Evolutionary conservation across 2,797 vertebrate species (phyloP).

Genomic region (Danio aesculapii): DNA sequence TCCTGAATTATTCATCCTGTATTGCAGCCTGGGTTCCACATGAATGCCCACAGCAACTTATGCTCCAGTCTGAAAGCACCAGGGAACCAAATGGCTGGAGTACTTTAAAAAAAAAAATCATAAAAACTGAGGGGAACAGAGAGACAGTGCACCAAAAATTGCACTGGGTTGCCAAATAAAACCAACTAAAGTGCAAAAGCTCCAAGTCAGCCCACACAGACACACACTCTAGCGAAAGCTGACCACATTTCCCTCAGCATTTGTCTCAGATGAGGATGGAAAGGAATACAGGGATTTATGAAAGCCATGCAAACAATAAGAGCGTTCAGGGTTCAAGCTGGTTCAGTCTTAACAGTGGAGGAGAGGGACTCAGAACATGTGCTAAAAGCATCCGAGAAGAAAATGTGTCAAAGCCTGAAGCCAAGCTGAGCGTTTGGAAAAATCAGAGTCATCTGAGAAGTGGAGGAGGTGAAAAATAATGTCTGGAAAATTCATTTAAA

Average conservation of each 20-base stretch:
- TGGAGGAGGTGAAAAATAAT: background rate
- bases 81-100: conserved; percentile 57
- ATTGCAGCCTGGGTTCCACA: conserved; percentile 74
- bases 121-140: conserved; percentile 40
- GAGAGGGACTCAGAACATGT: background rate
- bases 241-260: conserved; percentile 26
- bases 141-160: conserved; percentile 51
- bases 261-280: background rate
- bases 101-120: background rate
- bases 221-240: conserved; percentile 1
- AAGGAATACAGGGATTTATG: background rate
- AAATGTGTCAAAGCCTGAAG: conserved; percentile 11
- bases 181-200: conserved; percentile 7
- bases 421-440: background rate
- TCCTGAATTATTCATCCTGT: conserved; percentile 76
- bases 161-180: conserved; percentile 23
- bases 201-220: conserved; percentile 33
- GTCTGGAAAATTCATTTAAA: background rate
- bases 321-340: background rate
- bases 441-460: conserved; percentile 3
- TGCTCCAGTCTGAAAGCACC: conserved; percentile 66
- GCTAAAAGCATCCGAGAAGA: conserved; percentile 15
- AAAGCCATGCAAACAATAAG: conserved; percentile 22
- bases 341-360: background rate
- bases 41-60: conserved; percentile 68